Conservation (phyloP, 2,113 vertebrate genomes). For the Tragelaphus imberbis region DNA sequence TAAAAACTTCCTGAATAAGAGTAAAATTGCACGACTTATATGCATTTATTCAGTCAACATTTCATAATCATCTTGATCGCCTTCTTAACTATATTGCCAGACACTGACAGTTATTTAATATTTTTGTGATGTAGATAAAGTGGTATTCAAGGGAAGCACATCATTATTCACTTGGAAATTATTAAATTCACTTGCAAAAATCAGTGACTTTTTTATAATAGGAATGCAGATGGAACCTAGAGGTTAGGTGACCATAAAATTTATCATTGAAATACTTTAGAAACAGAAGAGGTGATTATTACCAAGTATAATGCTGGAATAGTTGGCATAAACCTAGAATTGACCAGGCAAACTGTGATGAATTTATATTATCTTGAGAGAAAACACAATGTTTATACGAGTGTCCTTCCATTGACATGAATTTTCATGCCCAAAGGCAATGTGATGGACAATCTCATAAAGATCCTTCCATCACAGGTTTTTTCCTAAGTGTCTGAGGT, state of each 20-base stretch:
- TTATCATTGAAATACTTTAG: neutral
- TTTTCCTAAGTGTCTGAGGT: neutral
- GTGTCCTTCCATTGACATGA: neutral
- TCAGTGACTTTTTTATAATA: neutral
- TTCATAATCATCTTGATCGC: neutral
- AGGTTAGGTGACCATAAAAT: neutral
- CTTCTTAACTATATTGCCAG: neutral
- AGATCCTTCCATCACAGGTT: neutral
- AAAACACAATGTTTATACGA: neutral
- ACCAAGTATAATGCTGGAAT: neutral
- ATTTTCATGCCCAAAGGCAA: neutral
- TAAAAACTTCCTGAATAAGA: neutral
- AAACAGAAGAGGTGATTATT: neutral
- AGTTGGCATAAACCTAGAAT: neutral
- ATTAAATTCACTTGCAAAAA: neutral
- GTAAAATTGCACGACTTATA: neutral
- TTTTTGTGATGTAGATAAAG: neutral
- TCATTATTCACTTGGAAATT: neutral
- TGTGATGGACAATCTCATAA: neutral
- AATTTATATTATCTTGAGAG: neutral
- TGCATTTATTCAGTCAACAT: neutral
- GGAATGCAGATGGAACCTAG: neutral
- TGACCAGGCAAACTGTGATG: neutral
- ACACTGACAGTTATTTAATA: neutral
- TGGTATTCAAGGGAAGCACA: neutral